These are phyloP conservation scores for Leucoptera coffeella DNA, from an alignment of 2,888 invertebrate species.

Conservation along the genomic window DNA sequence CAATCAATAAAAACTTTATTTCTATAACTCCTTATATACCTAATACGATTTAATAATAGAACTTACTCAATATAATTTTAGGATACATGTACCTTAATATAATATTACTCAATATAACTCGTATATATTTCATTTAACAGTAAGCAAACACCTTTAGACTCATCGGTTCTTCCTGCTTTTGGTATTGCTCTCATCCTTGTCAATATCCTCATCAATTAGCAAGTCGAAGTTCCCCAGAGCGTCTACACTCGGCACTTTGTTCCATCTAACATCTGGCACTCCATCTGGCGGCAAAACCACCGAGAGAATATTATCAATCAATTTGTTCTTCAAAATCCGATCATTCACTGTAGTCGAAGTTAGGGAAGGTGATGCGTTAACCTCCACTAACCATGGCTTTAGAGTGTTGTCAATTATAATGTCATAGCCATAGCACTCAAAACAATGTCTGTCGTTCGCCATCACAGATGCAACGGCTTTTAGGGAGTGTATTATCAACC, in stretches of 20 bases:
- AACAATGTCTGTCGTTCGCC: slow-evolving; percentile 88
- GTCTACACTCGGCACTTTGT: slow-evolving; percentile 69
- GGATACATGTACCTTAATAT: too few relatives aligned
- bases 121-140: slow-evolving; percentile 1
- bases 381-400: slow-evolving; percentile 92
- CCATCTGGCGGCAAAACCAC: slow-evolving; percentile 86
- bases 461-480: slow-evolving; percentile 90
- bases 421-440: slow-evolving; percentile 93
- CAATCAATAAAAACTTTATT: too few relatives aligned
- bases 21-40: too few relatives aligned
- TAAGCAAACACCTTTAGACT: too few relatives aligned
- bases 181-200: slow-evolving; percentile 50
- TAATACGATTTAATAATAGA: too few relatives aligned
- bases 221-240: slow-evolving; percentile 80
- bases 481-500: slow-evolving; percentile 87
- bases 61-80: too few relatives aligned
- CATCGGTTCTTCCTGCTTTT: slow-evolving; percentile 16
- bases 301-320: slow-evolving; percentile 88
- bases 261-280: slow-evolving; percentile 84
- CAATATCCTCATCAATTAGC: slow-evolving; percentile 75
- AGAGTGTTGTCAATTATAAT: slow-evolving; percentile 91
- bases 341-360: slow-evolving; percentile 93
- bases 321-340: slow-evolving; percentile 86
- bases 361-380: slow-evolving; percentile 93
- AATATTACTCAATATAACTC: too few relatives aligned